These are phyloP conservation scores for Erithacus rubecula DNA, from an alignment of 2,797 vertebrate genomes.

Conservation along the genomic window DNA sequence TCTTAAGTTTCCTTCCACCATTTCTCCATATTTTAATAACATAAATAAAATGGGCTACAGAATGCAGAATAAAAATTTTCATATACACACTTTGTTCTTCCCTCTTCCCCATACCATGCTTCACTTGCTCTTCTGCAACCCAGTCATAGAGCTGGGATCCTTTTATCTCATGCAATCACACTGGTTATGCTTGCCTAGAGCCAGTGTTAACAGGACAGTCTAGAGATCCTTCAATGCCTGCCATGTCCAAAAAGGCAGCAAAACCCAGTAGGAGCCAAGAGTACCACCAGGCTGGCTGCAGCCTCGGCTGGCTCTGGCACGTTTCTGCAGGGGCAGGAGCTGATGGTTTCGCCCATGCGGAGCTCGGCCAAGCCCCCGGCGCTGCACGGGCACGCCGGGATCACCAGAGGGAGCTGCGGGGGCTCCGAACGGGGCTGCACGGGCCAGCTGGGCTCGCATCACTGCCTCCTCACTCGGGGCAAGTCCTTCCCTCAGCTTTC, in stretches of 20 bases:
- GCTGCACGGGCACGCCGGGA: conserved; percentile 32
- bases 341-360: rapidly evolving
- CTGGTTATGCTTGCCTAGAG: background rate
- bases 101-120: background rate
- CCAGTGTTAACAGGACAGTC: background rate
- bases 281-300: background rate
- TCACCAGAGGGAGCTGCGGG: conserved; percentile 66
- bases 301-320: background rate
- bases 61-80: background rate
- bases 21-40: background rate
- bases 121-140: background rate
- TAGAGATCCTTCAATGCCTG: background rate
- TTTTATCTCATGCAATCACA: conserved; percentile 9
- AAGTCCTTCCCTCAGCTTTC: background rate
- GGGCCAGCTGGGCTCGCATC: background rate
- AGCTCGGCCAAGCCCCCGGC: background rate
- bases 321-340: background rate
- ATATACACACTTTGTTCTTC: background rate
- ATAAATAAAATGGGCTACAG: background rate
- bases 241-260: background rate
- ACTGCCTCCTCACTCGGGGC: background rate
- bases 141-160: background rate
- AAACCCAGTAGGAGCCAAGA: background rate
- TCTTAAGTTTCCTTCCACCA: background rate
- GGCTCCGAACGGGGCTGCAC: background rate